Evolutionary conservation across 2,888 invertebrate genomes (phyloP).

Genomic region (Scaptomyza flava): DNA sequence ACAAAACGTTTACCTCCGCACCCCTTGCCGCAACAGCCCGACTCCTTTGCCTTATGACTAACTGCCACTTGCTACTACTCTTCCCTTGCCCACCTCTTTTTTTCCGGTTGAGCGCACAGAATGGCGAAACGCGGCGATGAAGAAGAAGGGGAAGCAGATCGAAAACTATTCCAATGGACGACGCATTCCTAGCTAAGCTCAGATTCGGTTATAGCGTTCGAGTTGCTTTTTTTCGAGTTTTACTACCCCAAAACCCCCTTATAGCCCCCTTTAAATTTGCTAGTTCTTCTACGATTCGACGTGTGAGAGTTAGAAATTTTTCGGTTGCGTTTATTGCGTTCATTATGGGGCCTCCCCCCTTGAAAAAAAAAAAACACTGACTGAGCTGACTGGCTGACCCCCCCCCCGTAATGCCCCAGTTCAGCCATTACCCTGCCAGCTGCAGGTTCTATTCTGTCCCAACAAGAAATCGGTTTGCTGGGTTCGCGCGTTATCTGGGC

Average conservation of each 20-base stretch:
- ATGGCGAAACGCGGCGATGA: constrained; percentile 31
- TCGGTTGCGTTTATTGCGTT: constrained; percentile 79
- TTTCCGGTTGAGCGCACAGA: constrained; percentile 66
- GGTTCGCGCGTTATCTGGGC: constrained; percentile 70
- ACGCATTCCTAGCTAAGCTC: constrained; percentile 9
- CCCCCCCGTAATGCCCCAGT: neutral
- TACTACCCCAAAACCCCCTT: neutral
- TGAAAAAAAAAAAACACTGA: constrained; percentile 4
- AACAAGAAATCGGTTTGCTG: constrained; percentile 34
- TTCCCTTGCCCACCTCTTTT: neutral
- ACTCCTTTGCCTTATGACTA: constrained; percentile 68
- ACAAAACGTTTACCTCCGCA: constrained; percentile 62
- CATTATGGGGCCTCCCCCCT: constrained; percentile 59
- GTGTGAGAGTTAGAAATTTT: constrained; percentile 71
- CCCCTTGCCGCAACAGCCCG: no score
- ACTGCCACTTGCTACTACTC: constrained; percentile 44
- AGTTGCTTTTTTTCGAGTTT: constrained; percentile 4
- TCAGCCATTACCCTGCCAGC: constrained; percentile 17
- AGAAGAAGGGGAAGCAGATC: constrained; percentile 5
- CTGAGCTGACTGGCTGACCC: constrained; percentile 27
- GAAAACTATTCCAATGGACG: constrained; percentile 24
- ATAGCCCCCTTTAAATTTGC: constrained; percentile 22
- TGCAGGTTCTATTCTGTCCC: constrained; percentile 30
- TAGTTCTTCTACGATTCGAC: constrained; percentile 23
- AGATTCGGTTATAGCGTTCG: constrained; percentile 1